These are phyloP conservation scores for Theropithecus gelada DNA, from an alignment of 2,113 vertebrate species.

Conservation along the genomic window DNA sequence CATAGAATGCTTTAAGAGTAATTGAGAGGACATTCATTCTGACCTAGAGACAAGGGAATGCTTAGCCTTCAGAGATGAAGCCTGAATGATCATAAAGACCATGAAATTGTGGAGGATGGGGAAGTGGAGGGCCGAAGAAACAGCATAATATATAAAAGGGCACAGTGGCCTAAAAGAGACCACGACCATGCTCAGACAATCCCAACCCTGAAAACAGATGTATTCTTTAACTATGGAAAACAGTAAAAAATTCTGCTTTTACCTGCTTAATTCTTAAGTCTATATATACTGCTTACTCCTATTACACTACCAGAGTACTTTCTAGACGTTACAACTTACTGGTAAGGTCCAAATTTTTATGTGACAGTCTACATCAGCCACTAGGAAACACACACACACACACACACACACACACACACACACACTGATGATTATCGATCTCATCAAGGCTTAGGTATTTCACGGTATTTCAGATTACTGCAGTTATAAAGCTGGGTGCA, in stretches of 20 bases:
- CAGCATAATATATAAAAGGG: background rate
- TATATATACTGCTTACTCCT: background rate
- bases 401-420: background rate
- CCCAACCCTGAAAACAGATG: background rate
- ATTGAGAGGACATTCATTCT: slow-evolving; percentile 33
- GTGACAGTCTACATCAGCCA: background rate
- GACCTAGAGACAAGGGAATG: background rate
- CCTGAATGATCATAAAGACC: background rate
- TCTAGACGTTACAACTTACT: background rate
- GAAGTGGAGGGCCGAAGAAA: background rate
- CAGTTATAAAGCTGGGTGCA: background rate
- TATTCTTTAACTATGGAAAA: background rate
- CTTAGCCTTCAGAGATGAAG: background rate
- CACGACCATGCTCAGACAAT: background rate
- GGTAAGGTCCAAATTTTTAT: background rate
- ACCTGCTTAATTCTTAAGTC: background rate
- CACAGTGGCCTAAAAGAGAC: background rate
- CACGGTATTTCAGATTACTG: background rate
- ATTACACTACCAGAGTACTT: background rate
- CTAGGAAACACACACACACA: background rate
- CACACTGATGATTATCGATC: no score
- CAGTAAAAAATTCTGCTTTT: background rate
- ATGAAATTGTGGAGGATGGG: background rate
- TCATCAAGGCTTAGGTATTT: no score
- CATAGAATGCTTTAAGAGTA: background rate